Evolutionary conservation across 2,797 vertebrate species (phyloP).

Genomic region (Acanthurus tractus): DNA sequence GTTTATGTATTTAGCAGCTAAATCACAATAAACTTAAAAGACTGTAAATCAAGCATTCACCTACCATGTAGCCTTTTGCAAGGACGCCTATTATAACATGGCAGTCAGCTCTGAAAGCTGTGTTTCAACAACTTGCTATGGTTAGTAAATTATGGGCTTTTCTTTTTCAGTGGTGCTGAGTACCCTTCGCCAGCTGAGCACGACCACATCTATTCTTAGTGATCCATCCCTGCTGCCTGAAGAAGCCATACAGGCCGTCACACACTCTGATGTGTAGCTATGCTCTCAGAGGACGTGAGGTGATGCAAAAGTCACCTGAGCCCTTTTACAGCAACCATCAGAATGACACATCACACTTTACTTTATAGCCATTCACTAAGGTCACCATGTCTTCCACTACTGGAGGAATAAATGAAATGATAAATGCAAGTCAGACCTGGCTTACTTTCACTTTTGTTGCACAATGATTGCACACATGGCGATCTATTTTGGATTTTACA

Average conservation of each 20-base stretch:
- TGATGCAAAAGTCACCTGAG: conserved; percentile 16
- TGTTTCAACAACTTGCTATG: neutral
- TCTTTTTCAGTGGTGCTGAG: conserved; percentile 89
- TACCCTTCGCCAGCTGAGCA: conserved; percentile 92
- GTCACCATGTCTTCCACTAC: conserved; percentile 44
- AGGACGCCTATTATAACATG: neutral
- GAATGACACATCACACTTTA: conserved; percentile 31
- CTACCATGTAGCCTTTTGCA: neutral
- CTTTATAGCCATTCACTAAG: conserved; percentile 19
- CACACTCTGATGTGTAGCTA: conserved; percentile 81
- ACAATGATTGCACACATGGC: neutral
- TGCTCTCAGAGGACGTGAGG: conserved; percentile 8
- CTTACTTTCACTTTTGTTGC: conserved; percentile 1
- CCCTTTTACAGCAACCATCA: conserved; percentile 6
- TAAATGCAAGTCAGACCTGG: neutral
- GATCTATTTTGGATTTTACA: neutral
- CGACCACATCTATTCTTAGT: conserved; percentile 91
- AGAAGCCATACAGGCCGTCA: conserved; percentile 89
- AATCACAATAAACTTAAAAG: neutral
- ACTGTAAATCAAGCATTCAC: neutral
- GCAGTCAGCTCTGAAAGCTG: neutral
- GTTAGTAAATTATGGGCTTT: conserved; percentile 4
- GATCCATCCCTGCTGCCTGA: conserved; percentile 90
- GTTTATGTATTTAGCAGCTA: neutral
- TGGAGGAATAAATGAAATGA: neutral